Percentiles rank a stretch among this genome's conserved stretches.
These are phyloP conservation scores for Drosophila paracracens DNA, from an alignment of 2,888 invertebrate species.

Conservation along the genomic window DNA sequence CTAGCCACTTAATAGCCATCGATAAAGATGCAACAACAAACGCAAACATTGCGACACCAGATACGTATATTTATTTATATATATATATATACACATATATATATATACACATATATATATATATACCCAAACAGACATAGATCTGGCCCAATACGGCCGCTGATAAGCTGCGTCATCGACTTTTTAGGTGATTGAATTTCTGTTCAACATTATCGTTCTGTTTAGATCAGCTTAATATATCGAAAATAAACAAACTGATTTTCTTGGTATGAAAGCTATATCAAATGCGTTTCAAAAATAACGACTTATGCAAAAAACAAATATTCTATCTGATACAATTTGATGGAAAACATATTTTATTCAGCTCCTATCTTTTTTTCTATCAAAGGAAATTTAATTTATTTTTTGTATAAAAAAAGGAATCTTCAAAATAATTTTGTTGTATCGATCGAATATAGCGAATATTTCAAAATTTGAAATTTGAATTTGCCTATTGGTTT, in stretches of 20 bases:
- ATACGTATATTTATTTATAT: neutral
- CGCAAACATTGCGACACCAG: conserved; percentile 6
- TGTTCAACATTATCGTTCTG: neutral
- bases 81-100: neutral
- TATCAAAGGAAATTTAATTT: neutral
- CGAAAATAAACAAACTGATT: neutral
- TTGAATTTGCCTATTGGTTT: neutral
- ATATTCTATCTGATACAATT: neutral
- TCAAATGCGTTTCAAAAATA: neutral
- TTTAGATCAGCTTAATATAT: neutral
- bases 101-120: neutral
- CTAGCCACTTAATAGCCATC: conserved; percentile 73
- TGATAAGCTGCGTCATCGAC: conserved; percentile 57
- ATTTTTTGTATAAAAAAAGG: neutral
- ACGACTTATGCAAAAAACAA: neutral
- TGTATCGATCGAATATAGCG: neutral
- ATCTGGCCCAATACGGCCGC: conserved; percentile 1
- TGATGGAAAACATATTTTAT: neutral
- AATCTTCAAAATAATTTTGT: neutral
- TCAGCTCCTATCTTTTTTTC: neutral
- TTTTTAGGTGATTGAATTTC: conserved; percentile 7
- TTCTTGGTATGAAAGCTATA: neutral
- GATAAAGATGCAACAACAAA: conserved; percentile 49
- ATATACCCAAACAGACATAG: conserved; percentile 4
- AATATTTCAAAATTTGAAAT: no score